A percentile compares a stretch with the other conserved stretches of the same genome.
Conservation (phyloP, 2,113 vertebrate species). For the Vulpes vulpes region DNA sequence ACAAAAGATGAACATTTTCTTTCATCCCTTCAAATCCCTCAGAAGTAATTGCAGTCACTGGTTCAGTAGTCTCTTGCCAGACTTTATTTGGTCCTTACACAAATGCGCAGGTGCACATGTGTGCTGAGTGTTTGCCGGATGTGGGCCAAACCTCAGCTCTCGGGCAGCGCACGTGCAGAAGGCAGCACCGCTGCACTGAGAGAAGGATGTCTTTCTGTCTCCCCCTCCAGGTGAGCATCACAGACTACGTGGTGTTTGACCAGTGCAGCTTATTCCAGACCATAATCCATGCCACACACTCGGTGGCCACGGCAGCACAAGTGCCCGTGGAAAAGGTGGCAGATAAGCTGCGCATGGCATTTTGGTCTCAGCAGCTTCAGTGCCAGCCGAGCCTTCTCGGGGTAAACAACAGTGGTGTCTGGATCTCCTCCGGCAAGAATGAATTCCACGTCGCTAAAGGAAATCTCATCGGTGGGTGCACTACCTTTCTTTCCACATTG, state of each 20-base stretch:
- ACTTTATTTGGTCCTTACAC: accelerated
- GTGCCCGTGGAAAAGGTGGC: conserved; percentile 96
- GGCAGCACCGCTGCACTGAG: accelerated
- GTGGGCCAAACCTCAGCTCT: accelerated
- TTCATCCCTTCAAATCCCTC: accelerated
- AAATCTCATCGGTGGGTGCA: conserved; percentile 92
- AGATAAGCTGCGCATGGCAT: conserved; percentile 93
- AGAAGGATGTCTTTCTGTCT: neutral
- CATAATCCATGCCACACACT: conserved; percentile 95
- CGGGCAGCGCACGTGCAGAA: accelerated
- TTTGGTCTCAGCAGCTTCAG: conserved; percentile 96
- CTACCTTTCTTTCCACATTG: neutral
- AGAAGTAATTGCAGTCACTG: accelerated
- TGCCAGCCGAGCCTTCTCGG: conserved; percentile 96
- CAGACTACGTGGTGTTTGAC: conserved; percentile 98
- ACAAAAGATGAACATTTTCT: neutral
- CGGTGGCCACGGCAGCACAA: conserved; percentile 94
- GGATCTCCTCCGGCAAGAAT: conserved; percentile 97
- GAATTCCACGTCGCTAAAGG: conserved; percentile 97
- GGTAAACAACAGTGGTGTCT: conserved; percentile 93
- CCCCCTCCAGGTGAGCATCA: conserved; percentile 94
- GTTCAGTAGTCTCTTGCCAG: accelerated
- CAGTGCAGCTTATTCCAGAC: conserved; percentile 97
- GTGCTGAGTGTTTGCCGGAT: accelerated
- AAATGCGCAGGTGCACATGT: accelerated